A percentile compares a stretch with the other conserved stretches of the same genome.
phyloP scores from a whole-genome alignment of 1,140 invertebrate species.

The Rhagoletis pomonella region DNA sequence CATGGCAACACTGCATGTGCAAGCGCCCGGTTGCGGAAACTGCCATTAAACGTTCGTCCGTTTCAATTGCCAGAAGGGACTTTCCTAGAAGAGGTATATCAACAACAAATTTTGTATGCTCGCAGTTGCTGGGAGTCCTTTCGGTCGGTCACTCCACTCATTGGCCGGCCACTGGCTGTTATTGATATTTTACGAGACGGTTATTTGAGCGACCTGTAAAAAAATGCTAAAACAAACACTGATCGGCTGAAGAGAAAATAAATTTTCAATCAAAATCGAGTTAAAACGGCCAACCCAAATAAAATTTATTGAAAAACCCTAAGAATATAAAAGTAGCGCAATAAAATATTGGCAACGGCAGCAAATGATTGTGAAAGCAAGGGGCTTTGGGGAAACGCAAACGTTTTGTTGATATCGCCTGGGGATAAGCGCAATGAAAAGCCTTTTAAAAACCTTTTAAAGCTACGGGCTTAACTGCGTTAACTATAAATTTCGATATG shows the following conservation, averaged over 20 bases:
- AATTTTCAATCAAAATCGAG: constrained; percentile 35
- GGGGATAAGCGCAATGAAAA: constrained; percentile 3
- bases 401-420: neutral
- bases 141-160: neutral
- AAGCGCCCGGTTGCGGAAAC: neutral
- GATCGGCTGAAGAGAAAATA: neutral
- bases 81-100: neutral
- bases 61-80: neutral
- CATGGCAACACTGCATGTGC: neutral
- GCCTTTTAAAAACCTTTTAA: neutral
- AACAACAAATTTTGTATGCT: neutral
- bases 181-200: constrained; percentile 40
- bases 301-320: neutral
- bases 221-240: neutral
- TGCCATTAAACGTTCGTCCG: neutral
- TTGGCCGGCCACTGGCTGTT: constrained; percentile 4
- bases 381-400: constrained; percentile 2
- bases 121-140: neutral
- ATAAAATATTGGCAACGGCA: neutral
- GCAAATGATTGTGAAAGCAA: neutral
- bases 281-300: constrained; percentile 23
- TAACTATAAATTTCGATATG: constrained; percentile 32
- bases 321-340: neutral
- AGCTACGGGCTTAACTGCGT: neutral
- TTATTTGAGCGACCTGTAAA: constrained; percentile 28